phyloP scores from a whole-genome alignment of 2,888 invertebrate genomes.

The Muscina levida region DNA sequence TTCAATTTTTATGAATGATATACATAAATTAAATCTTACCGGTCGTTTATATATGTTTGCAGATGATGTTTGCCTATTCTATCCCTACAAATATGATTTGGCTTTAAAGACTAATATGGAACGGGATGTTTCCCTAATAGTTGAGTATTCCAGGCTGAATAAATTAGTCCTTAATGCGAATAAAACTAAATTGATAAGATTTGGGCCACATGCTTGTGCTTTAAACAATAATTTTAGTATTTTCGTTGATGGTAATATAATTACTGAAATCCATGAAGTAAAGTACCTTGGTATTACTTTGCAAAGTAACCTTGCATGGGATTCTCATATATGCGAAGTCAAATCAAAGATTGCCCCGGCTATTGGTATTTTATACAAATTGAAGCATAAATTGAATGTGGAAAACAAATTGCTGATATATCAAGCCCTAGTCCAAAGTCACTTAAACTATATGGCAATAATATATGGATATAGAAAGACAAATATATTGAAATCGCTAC shows the following conservation, averaged over 20 bases:
- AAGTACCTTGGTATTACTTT: conserved; percentile 19
- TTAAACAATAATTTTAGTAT: no score
- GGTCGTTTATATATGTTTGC: no score
- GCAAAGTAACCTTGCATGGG: conserved; percentile 18
- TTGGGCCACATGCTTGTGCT: neutral
- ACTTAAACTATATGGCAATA: neutral
- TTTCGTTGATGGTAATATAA: no score
- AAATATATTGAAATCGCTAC: neutral
- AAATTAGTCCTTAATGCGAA: neutral
- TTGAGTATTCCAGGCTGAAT: neutral
- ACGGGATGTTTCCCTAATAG: neutral
- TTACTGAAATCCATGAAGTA: neutral
- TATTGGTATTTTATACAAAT: conserved; percentile 4
- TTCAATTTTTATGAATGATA: no score
- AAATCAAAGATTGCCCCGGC: neutral
- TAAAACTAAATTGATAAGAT: neutral
- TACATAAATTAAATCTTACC: no score
- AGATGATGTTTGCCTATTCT: no score
- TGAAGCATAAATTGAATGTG: conserved; percentile 11
- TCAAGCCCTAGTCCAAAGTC: neutral
- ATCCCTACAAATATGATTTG: no score
- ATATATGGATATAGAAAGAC: neutral
- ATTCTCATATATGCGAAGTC: neutral
- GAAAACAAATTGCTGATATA: neutral
- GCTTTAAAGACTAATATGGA: neutral